Percentiles rank a stretch among this genome's conserved stretches.
phyloP scores from a whole-genome alignment of 2,888 invertebrate genomes.

The Gari tellinella region DNA sequence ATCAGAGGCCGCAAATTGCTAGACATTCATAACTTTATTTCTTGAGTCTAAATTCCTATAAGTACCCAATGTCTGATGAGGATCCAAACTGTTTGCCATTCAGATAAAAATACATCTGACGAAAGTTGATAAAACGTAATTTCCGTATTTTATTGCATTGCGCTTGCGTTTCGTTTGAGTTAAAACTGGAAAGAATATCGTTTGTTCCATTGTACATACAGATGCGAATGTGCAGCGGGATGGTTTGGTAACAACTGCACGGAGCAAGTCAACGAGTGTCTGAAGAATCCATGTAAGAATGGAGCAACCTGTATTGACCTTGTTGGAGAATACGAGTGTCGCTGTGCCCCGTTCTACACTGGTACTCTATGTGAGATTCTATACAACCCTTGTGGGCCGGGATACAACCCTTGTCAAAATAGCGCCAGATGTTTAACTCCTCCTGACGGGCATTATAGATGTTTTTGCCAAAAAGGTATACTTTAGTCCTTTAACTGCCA shows the following conservation, averaged over 20 bases:
- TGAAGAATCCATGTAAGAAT: conserved; percentile 32
- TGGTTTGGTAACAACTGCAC: conserved; percentile 44
- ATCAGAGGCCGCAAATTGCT: too few species aligned
- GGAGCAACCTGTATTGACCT: conserved; percentile 36
- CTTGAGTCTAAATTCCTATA: too few species aligned
- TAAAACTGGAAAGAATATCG: too few species aligned
- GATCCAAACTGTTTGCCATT: too few species aligned
- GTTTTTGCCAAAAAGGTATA: conserved; percentile 35
- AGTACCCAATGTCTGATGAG: too few species aligned
- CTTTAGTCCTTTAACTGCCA: too few species aligned
- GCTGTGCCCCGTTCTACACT: conserved; percentile 49
- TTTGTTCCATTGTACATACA: too few species aligned
- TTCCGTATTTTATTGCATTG: too few species aligned
- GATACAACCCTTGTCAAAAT: conserved; percentile 50
- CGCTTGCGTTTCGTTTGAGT: too few species aligned
- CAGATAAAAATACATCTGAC: too few species aligned
- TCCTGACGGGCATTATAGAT: conserved; percentile 42
- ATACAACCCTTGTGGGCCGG: conserved; percentile 43
- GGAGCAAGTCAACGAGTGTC: conserved; percentile 42
- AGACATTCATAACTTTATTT: too few species aligned
- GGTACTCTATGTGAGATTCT: conserved; percentile 37
- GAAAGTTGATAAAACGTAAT: too few species aligned
- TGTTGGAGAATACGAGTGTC: conserved; percentile 32
- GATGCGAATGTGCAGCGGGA: conserved; percentile 34
- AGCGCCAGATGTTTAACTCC: conserved; percentile 36